These are phyloP conservation scores for Drosophila leontia DNA, from an alignment of 1,140 invertebrate genomes.

Conservation along the genomic window DNA sequence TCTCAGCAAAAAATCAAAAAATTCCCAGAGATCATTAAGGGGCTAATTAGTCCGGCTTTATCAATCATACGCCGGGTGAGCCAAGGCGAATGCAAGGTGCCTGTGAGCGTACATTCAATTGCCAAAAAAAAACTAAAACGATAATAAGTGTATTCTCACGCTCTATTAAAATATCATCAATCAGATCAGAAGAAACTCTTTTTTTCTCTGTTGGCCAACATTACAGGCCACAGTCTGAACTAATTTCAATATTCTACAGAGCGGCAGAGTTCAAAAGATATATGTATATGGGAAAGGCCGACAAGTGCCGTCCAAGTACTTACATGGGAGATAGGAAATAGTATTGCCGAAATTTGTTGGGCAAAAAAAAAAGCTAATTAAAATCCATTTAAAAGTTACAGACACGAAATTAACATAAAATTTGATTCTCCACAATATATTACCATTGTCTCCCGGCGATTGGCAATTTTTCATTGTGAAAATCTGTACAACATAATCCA, in stretches of 20 bases:
- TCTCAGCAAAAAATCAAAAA: conserved; percentile 16
- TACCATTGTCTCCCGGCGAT: conserved; percentile 50
- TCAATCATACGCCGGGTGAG: conserved; percentile 64
- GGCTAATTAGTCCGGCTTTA: conserved; percentile 51
- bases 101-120: conserved; percentile 39
- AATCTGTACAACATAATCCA: conserved; percentile 75
- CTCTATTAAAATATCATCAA: conserved; percentile 81
- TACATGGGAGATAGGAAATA: conserved; percentile 44
- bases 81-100: conserved; percentile 58
- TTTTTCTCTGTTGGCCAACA: conserved; percentile 19
- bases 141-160: conserved; percentile 63
- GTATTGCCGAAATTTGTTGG: conserved; percentile 46
- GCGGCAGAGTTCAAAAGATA: conserved; percentile 63
- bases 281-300: conserved; percentile 16
- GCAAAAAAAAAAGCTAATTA: conserved; percentile 62
- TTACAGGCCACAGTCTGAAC: conserved; percentile 60
- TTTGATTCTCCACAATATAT: conserved; percentile 54
- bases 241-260: conserved; percentile 70
- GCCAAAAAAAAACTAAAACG: conserved; percentile 46
- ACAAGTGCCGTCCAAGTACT: conserved; percentile 49
- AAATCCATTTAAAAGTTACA: conserved; percentile 68
- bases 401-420: conserved; percentile 54
- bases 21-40: conserved; percentile 43
- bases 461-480: conserved; percentile 63
- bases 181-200: conserved; percentile 39